Evolutionary conservation across 92 coral and sea anemone genomes (phyloP).

Genomic region (Porites cylindrica): DNA sequence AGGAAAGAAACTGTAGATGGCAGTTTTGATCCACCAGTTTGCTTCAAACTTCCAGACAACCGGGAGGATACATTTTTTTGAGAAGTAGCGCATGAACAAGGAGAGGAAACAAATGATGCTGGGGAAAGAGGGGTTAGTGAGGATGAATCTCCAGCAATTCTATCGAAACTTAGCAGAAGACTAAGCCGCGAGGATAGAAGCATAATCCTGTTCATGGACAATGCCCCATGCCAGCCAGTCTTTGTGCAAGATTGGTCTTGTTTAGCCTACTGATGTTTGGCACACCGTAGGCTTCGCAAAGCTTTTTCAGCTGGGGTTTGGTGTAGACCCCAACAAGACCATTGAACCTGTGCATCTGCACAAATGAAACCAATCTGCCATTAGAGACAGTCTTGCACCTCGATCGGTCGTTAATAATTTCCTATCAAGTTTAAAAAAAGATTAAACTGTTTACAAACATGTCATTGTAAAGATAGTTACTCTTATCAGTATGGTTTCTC

Average conservation of each 20-base stretch:
- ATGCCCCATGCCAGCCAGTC: conserved; percentile 6
- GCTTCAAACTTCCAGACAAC: conserved; percentile 56
- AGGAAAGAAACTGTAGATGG: conserved; percentile 60
- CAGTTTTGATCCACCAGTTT: conserved; percentile 51
- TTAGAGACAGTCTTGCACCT: conserved; percentile 20
- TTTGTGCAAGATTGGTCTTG: conserved; percentile 28
- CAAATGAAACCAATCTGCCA: conserved; percentile 33
- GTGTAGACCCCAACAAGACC: conserved; percentile 47
- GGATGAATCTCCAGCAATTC: conserved; percentile 10
- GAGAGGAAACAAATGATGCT: conserved; percentile 30
- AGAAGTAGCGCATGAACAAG: conserved; percentile 13
- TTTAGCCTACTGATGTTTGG: conserved; percentile 3
- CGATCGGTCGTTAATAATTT: too few relatives aligned
- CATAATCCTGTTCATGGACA: too few relatives aligned
- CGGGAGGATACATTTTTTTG: conserved; percentile 43
- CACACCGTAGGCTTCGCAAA: conserved; percentile 56
- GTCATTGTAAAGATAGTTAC: too few relatives aligned
- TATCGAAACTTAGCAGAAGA: too few relatives aligned
- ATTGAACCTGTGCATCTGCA: conserved; percentile 28
- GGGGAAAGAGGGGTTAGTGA: conserved; percentile 25
- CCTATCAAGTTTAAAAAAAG: too few relatives aligned
- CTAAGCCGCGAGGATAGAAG: too few relatives aligned
- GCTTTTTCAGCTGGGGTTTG: conserved; percentile 35
- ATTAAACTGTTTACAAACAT: too few relatives aligned
- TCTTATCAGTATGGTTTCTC: too few relatives aligned